A percentile compares a stretch with the other conserved stretches of the same genome.
These are phyloP conservation scores for Monodelphis domestica DNA, from an alignment of 2,797 vertebrate species.

Conservation along the genomic window DNA sequence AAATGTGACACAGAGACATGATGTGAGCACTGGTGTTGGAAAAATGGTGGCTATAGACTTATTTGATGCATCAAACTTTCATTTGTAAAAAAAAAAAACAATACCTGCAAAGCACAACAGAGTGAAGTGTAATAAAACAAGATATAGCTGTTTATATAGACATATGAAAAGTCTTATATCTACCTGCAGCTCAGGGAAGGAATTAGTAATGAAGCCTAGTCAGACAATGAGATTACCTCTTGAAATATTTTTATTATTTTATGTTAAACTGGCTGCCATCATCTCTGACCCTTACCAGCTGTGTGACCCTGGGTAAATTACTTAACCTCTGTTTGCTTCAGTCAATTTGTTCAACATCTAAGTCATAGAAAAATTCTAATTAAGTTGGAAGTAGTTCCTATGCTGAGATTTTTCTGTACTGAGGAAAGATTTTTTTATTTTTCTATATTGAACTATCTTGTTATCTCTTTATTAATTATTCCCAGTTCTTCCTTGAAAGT, in stretches of 20 bases:
- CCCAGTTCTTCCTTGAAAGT: background rate
- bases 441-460: background rate
- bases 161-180: background rate
- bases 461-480: background rate
- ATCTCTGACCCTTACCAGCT: background rate
- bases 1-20: background rate
- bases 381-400: background rate
- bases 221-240: background rate
- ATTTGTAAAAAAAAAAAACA: background rate
- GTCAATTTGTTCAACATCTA: background rate
- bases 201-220: background rate
- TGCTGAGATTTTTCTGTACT: background rate
- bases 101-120: background rate
- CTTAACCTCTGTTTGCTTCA: background rate
- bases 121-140: background rate
- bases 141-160: background rate
- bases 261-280: background rate
- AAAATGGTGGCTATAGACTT: background rate
- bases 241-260: constrained; percentile 10
- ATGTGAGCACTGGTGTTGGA: background rate
- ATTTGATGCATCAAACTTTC: background rate
- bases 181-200: background rate
- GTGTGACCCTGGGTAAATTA: background rate
- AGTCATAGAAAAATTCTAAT: background rate
- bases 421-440: background rate